A percentile compares a stretch with the other conserved stretches of the same genome.
Evolutionary conservation across 2,888 invertebrate genomes (phyloP).

Genomic region (Tetragnatha montana): DNA sequence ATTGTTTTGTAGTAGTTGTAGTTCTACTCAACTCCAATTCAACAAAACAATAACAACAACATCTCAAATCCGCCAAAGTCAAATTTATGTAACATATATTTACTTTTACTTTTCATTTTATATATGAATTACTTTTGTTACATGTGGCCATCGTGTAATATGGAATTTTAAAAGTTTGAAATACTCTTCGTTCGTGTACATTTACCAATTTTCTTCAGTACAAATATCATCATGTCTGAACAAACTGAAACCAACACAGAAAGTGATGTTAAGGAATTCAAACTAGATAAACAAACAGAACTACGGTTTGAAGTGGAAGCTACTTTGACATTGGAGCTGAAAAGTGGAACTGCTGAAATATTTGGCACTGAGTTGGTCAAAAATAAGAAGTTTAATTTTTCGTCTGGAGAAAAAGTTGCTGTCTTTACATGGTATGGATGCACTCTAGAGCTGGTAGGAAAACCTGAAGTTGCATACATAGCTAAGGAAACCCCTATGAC

Average conservation of each 20-base stretch:
- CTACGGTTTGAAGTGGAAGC: conserved; percentile 95
- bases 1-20: too few relatives aligned
- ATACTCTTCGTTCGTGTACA: too few relatives aligned
- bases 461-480: conserved; percentile 93
- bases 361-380: conserved; percentile 97
- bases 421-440: conserved; percentile 98
- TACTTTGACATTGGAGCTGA: conserved; percentile 87
- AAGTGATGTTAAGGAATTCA: conserved; percentile 75
- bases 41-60: too few relatives aligned
- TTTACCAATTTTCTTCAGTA: too few relatives aligned
- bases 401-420: conserved; percentile 93
- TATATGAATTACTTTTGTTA: too few relatives aligned
- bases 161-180: too few relatives aligned
- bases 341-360: conserved; percentile 93
- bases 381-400: conserved; percentile 92
- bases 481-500: conserved; percentile 98
- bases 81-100: too few relatives aligned
- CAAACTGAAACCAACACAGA: conserved; percentile 35
- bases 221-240: conserved; percentile 31
- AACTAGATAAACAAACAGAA: conserved; percentile 90
- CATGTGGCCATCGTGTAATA: too few relatives aligned
- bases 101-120: too few relatives aligned
- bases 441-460: conserved; percentile 86
- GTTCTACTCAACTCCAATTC: too few relatives aligned
- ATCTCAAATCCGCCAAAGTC: too few relatives aligned